Evolutionary conservation across 1,140 invertebrate species (phyloP), one percentile per base, ranked within the genome.

Genomic region (Neuroterus valhalla): DNA sequence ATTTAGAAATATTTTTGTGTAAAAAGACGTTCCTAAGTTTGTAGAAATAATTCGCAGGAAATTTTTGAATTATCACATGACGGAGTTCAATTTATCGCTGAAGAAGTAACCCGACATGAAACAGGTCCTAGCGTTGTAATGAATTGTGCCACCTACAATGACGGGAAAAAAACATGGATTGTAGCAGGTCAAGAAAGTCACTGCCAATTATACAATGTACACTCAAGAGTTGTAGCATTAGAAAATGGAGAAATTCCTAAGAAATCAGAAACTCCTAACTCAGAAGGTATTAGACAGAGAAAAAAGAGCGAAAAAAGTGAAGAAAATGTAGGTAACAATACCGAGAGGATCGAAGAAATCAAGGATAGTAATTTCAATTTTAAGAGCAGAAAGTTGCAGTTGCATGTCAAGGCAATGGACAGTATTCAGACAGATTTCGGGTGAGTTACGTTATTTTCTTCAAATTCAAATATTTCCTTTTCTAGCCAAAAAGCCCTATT

Each of bases 131-230:
- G 94, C 85, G 96, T 97, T 52, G 95, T 98, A 0, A 98, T 98
- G 97, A 98, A 98, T 82, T 96, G 95, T 87, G 92, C 94, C 10
- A 91, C 93, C 12, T 91, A 91, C 23, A 94, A 92, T 81, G 91
- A 94, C 89, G 92, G 91, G 0, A 93, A 94, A 79, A 91, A 93
- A 80, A 94, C 94, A 10, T 95, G 94, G 86, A 87, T 98, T n/a
- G 95, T 95, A 21, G 96, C 96, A 46, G 97, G 97, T 2, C 95
- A 97, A 90, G 96, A 98, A 91, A 96, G 95, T 69, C 95, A 96
- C 82, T 98, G 96, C 89, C 96, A 97, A 82, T 90, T 98, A 76
- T 98, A 98, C 85, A 93, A 93, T 86, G 93, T 98, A 0, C 94
- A 94, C 84, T 92, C 94, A 55, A 93, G 94, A 73, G 90, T 96